Base-by-base conservation (phyloP, 2,113 vertebrate species). In the Beaufortia kweichowensis region DNA sequence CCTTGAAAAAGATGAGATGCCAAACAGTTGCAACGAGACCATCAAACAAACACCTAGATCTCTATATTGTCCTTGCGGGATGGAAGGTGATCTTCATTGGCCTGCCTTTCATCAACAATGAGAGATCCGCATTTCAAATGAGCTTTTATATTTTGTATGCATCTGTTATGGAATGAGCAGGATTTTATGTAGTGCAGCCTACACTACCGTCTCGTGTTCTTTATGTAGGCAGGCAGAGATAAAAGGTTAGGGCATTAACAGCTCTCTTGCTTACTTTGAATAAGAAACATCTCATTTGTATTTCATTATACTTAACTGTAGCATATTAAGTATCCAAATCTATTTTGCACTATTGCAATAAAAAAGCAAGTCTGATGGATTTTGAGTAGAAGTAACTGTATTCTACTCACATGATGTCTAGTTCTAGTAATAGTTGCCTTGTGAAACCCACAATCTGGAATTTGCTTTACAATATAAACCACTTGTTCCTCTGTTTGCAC, bases 1-100 rank as follows among this genome's bases (percentile, higher is more conserved):
- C 62, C 70, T 65, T 68, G 41, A 46, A 78, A 61, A 57, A 79
- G 50, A 61, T 80, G 66, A 82, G 57, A 78, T 78, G 69, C 65
- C 71, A 80, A 80, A 82, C 48, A 78, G 35, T 60, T 76, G 59
- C 35, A 70, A 63, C 33, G 46, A 70, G 28, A 26, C 26, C 60
- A 83, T 81, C 57, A 77, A 79, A 79, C 66, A 79, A 82, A 43
- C 78, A 56, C 21, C 75, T 65, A 56, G 23, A 72, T 78, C 65
- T 72, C 46, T 33, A 23, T 26, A 33, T 61, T 75, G 80, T 80
- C 71, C 74, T 75, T 76, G 70, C 50, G 61, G 39, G 57, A 56
- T 39, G 23, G 15, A 31, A 55, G 29, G 50, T 73, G 75, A 57
- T 68, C 75, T 61, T 71, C 60, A 69, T 26, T 41, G 29, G 82